Base-by-base conservation (phyloP, 1,140 invertebrate genomes). In the Helicoverpa armigera region DNA sequence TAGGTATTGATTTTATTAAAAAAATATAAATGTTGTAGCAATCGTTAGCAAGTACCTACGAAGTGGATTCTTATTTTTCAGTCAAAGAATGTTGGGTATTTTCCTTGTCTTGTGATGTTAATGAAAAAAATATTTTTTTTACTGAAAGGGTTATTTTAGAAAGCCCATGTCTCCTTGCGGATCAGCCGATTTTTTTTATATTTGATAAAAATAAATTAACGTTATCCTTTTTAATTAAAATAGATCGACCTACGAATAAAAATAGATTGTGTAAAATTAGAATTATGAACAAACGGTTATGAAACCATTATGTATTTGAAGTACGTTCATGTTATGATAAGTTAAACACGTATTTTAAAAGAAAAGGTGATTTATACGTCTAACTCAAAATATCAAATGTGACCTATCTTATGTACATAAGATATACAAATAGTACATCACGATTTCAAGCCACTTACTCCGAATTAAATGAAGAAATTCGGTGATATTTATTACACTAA, bases 21-120 rank as follows among this genome's bases (percentile, higher is more conserved):
- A 43, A 1, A 43, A 43, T 43, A 43, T 23, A 23, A 23, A 23
- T 23, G 2, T 23, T 23, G 23, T 23, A 23, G 23, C 23, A 23
- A 23, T 23, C 23, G 23, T 23, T 23, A 23, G 23, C 23, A 23
- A 23, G 23, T 23, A 23, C 23, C 23, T 23, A 9, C 5, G 5
- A 9, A 43, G 35, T 43, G 35, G 5, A 43, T 43, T 5, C 35
- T 54, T 54, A 5, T 54, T n/a, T n/a, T 54, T n/a, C 5, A 16
- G 13, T n/a, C 1, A 4, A n/a, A 54, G 35, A n/a, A 7, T 54
- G 3, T 14, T 54, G 53, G 53, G n/a, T n/a, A 54, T 54, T 54
- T 54, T 54, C 53, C 53, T 54, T n/a, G 53, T 54, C 53, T n/a
- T 54, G n/a, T 54, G n/a, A n/a, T 54, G n/a, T 54, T 54, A 58